Conservation (phyloP, 2,797 vertebrate species). For the Dryobates pubescens region DNA sequence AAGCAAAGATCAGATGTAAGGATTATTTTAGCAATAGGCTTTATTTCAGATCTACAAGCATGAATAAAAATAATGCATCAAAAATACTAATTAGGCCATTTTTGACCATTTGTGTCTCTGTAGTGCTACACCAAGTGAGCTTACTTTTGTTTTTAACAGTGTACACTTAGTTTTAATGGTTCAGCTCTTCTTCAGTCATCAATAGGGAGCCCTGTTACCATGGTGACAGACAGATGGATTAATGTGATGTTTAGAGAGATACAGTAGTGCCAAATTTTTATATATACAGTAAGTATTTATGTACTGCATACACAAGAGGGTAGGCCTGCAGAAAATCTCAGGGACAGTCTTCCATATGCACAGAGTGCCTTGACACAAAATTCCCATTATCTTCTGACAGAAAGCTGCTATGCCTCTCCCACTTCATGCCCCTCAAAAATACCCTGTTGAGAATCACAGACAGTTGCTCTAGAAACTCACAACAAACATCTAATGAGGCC, state of each 20-base stretch:
- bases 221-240: constrained; percentile 65
- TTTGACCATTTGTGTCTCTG: not conserved
- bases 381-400: not conserved
- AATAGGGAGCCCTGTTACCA: constrained; percentile 63
- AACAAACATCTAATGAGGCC: not conserved
- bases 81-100: constrained; percentile 13
- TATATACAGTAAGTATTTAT: constrained; percentile 32
- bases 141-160: constrained; percentile 8
- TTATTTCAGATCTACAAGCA: constrained; percentile 1
- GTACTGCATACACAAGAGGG: not conserved
- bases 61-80: not conserved
- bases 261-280: constrained; percentile 45
- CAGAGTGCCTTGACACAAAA: not conserved
- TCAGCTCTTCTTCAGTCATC: constrained; percentile 45
- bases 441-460: not conserved
- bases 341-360: not conserved
- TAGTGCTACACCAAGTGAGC: not conserved
- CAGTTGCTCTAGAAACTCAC: not conserved
- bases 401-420: not conserved
- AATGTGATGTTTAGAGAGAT: not conserved
- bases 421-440: not conserved
- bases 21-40: not conserved
- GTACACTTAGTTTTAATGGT: constrained; percentile 56
- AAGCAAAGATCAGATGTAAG: not conserved
- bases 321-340: constrained; percentile 3